Evolutionary conservation across 1,140 invertebrate species (phyloP), one percentile per base, ranked within the genome.

Genomic region (Ditylenchus dipsaci): DNA sequence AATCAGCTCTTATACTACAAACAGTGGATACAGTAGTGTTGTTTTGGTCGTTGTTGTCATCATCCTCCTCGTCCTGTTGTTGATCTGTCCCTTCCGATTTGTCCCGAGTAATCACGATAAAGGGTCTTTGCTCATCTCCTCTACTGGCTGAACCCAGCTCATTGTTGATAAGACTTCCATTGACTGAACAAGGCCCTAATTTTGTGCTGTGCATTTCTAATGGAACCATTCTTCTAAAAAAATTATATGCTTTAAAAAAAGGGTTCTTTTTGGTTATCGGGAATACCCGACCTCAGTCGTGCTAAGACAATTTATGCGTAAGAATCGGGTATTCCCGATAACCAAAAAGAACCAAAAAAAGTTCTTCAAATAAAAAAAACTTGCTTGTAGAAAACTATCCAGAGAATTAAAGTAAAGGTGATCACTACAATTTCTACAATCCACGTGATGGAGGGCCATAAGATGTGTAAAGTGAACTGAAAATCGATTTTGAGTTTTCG

Each of bases 351-450:
- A n/a, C n/a, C n/a, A n/a, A n/a, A n/a, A n/a, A n/a, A n/a, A n/a
- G n/a, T n/a, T 53, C 49, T 53, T 53, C n/a, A 53, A 5, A 3
- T 15, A 26, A 21, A 19, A 53, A 53, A 53, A 7, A 21, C 49
- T 7, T 7, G 15, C 42, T 66, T 45, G 56, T 65, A 76, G 43
- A 78, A 69, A n/a, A 69, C 27, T 15, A 70, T 47, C 76, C 76
- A 78, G 21, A 65, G 58, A 1, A 45, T 8, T 21, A 78, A 53
- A 3, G 63, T 67, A 0, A 58, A 1, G 0, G 47, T 23, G 1
- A 78, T 62, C 23, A 76, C 61, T 30, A 58, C 45, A 30, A 78
- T 66, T 43, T 72, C 63, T 19, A 71, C 47, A 15, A 60, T 59
- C 69, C 69, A 69, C 0, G 58, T 62, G 23, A 30, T 29, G 62